Conservation (phyloP, 2,113 vertebrate genomes). For the Morone chrysops region DNA sequence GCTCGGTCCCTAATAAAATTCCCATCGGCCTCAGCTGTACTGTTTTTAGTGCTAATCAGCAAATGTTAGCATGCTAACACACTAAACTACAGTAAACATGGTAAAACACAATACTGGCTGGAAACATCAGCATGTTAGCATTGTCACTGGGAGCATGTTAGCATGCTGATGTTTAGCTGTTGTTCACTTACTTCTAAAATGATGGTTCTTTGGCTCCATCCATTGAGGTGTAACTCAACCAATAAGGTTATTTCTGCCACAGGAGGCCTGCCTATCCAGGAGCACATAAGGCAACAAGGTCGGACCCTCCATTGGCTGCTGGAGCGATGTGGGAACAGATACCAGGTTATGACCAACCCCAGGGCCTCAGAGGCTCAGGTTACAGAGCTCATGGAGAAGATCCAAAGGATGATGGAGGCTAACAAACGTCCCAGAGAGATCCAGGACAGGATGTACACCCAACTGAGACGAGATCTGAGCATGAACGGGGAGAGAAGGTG, state of each 20-base stretch:
- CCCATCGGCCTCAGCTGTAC: no score
- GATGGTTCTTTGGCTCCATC: neutral
- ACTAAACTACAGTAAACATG: no score
- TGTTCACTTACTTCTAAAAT: no score
- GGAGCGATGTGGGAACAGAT: slow-evolving; percentile 62
- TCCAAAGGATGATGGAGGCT: slow-evolving; percentile 28
- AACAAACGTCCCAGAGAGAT: neutral
- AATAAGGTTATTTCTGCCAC: neutral
- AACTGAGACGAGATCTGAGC: neutral
- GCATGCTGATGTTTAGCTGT: no score
- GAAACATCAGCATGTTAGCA: neutral
- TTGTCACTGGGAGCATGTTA: neutral
- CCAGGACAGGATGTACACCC: neutral
- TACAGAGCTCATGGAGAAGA: slow-evolving; percentile 36
- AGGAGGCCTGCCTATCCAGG: slow-evolving; percentile 39
- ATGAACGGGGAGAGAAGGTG: neutral
- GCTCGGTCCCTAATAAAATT: no score
- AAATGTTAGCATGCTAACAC: no score
- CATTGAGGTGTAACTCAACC: neutral
- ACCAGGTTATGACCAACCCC: slow-evolving; percentile 37
- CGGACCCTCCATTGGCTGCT: slow-evolving; percentile 49
- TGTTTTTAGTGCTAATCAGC: no score
- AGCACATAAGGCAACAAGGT: slow-evolving; percentile 34
- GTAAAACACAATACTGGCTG: no score
- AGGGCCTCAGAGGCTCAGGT: neutral